phyloP scores from a whole-genome alignment of 2,888 invertebrate species.

The Leptothorax acervorum region DNA sequence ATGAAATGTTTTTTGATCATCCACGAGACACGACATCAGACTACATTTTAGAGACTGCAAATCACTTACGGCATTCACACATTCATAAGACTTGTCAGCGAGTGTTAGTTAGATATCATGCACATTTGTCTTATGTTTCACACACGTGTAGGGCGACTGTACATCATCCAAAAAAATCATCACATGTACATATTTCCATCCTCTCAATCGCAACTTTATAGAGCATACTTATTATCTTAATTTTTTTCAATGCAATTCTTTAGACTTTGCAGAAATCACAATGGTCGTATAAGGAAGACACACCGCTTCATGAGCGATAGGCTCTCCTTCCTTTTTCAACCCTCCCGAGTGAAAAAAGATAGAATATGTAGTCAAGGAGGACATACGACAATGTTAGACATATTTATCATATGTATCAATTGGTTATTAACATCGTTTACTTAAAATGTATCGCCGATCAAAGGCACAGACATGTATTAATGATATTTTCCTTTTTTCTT shows the following conservation, averaged over 20 bases:
- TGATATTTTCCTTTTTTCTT: background rate
- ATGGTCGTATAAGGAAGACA: slow-evolving; percentile 53
- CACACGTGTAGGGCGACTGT: background rate
- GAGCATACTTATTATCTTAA: slow-evolving; percentile 43
- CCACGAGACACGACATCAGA: background rate
- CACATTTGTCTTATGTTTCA: slow-evolving; percentile 19
- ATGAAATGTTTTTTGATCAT: background rate
- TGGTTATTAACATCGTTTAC: slow-evolving; percentile 30
- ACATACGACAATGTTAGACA: slow-evolving; percentile 53
- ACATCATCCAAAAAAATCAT: slow-evolving; percentile 18
- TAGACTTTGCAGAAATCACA: slow-evolving; percentile 54
- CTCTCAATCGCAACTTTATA: slow-evolving; percentile 25
- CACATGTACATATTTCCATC: slow-evolving; percentile 37
- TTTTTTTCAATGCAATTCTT: slow-evolving; percentile 53
- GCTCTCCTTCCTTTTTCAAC: slow-evolving; percentile 54
- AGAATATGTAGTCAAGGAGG: slow-evolving; percentile 52
- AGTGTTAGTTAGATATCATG: background rate
- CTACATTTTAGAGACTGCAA: slow-evolving; percentile 7
- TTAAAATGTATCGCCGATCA: slow-evolving; percentile 28
- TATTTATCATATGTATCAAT: slow-evolving; percentile 48
- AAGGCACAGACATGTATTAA: slow-evolving; percentile 6
- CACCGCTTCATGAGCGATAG: slow-evolving; percentile 55
- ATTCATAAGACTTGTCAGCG: slow-evolving; percentile 6
- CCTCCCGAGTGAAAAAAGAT: slow-evolving; percentile 54
- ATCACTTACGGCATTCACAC: background rate